Evolutionary conservation across 2,797 vertebrate species (phyloP).

Genomic region (Chiloscyllium punctatum): DNA sequence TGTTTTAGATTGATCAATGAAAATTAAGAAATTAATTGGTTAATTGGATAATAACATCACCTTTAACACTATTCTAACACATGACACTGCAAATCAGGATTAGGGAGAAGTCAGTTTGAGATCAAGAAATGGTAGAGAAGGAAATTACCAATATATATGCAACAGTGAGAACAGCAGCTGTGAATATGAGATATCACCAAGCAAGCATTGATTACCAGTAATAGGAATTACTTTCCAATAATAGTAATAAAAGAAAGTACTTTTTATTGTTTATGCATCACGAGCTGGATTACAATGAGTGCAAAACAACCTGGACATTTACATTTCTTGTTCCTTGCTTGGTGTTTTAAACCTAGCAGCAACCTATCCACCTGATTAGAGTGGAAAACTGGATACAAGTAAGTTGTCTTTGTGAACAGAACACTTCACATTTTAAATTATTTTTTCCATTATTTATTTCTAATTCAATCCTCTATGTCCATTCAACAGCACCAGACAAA

Average conservation of each 20-base stretch:
- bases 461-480: neutral
- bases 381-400: neutral
- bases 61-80: neutral
- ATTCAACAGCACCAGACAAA: neutral
- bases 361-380: neutral
- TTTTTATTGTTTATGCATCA: neutral
- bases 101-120: neutral
- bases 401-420: neutral
- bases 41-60: neutral
- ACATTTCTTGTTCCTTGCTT: neutral
- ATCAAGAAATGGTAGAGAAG: neutral
- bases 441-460: neutral
- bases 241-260: neutral
- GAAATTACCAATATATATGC: neutral
- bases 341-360: neutral
- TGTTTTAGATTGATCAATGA: neutral
- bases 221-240: neutral
- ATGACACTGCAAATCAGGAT: neutral
- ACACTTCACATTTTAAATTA: slow-evolving; percentile 1
- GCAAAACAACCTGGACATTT: neutral
- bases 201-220: neutral
- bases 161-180: neutral
- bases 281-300: neutral
- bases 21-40: neutral
- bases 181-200: neutral